phyloP scores from a whole-genome alignment of 2,888 invertebrate species.

The Idaea biselata region DNA sequence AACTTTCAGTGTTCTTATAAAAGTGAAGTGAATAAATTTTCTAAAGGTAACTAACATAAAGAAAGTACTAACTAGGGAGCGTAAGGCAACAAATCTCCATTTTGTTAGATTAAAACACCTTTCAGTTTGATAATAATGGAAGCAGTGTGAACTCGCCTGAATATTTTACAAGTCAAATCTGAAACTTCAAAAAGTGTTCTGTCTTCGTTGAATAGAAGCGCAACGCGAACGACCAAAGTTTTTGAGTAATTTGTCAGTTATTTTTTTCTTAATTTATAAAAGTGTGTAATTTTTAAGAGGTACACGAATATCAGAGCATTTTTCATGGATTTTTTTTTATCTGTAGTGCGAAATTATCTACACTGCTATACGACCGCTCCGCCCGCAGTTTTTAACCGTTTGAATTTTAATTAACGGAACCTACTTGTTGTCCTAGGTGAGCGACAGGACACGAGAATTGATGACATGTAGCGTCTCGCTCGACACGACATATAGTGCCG shows the following conservation, averaged over 20 bases:
- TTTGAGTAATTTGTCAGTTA: neutral
- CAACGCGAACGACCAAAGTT: neutral
- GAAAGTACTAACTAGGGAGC: slow-evolving; percentile 47
- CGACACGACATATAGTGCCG: too few species aligned
- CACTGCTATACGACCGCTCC: too few species aligned
- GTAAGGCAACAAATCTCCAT: slow-evolving; percentile 64
- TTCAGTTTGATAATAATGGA: slow-evolving; percentile 56
- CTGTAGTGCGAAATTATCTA: too few species aligned
- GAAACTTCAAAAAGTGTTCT: slow-evolving; percentile 28
- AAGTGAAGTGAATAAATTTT: slow-evolving; percentile 50
- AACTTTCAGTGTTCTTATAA: slow-evolving; percentile 18
- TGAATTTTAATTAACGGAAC: too few species aligned
- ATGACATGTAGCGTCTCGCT: too few species aligned
- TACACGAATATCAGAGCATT: too few species aligned
- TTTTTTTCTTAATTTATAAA: neutral
- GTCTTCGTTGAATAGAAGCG: slow-evolving; percentile 19
- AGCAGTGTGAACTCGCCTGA: slow-evolving; percentile 45
- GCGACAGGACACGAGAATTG: too few species aligned
- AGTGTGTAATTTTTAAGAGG: too few species aligned
- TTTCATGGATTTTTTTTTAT: too few species aligned
- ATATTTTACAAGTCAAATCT: slow-evolving; percentile 48
- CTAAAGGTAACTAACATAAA: slow-evolving; percentile 53
- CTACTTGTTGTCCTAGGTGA: too few species aligned
- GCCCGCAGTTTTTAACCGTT: too few species aligned
- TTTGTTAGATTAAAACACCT: slow-evolving; percentile 64